These are phyloP conservation scores for Rapana venosa DNA, from an alignment of 2,888 invertebrate species.

Conservation along the genomic window DNA sequence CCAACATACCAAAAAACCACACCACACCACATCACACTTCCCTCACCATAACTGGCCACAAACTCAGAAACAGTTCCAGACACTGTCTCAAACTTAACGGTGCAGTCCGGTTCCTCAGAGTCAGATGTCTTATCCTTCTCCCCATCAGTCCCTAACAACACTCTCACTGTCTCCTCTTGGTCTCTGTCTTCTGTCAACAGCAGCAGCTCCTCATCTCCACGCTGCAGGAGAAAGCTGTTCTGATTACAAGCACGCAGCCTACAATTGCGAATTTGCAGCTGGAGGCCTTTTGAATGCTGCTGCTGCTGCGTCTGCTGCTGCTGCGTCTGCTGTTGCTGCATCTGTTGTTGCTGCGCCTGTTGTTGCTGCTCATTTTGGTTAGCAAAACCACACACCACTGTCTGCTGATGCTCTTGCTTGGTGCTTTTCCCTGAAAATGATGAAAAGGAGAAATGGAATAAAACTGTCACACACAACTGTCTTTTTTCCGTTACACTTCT, in stretches of 20 bases:
- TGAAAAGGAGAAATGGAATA: too few relatives aligned
- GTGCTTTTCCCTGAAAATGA: neutral
- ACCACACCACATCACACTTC: neutral
- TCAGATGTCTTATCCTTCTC: neutral
- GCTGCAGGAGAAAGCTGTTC: neutral
- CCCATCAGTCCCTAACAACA: neutral
- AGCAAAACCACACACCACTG: conserved; percentile 12
- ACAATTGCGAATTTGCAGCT: neutral
- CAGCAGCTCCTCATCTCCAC: neutral
- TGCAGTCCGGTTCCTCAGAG: neutral
- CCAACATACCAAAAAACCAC: neutral
- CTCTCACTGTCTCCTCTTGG: neutral
- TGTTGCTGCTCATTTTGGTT: neutral
- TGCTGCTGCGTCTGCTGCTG: too few relatives aligned
- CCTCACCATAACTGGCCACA: conserved; percentile 36
- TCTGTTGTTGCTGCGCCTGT: too few relatives aligned
- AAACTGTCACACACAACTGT: too few relatives aligned
- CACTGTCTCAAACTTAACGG: neutral
- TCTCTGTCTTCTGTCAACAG: conserved; percentile 8
- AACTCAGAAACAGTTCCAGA: conserved; percentile 23
- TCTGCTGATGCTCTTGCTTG: neutral
- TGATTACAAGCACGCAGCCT: neutral
- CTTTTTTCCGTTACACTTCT: too few relatives aligned
- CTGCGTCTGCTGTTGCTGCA: neutral
- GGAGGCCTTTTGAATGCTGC: neutral